These are phyloP conservation scores for Muraenolepis orangiensis DNA, from an alignment of 2,797 vertebrate genomes.

Conservation along the genomic window DNA sequence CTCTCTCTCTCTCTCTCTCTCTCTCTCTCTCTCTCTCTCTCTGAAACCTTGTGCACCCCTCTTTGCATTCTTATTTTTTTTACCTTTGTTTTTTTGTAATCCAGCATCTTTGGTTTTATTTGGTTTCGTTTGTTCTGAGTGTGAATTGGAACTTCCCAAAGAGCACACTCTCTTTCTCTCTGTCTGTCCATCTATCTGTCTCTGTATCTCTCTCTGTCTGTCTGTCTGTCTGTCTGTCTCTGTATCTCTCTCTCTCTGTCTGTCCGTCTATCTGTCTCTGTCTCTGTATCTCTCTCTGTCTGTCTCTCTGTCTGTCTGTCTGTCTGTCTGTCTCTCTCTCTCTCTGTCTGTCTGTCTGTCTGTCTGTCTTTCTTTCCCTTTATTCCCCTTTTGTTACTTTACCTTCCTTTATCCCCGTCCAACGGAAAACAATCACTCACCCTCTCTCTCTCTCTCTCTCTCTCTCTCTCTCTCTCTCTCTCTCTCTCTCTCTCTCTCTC, in stretches of 20 bases:
- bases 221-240: slow-evolving; percentile 20
- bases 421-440: slow-evolving; percentile 79
- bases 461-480: slow-evolving; percentile 78
- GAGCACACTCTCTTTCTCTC: too few species aligned
- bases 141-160: slow-evolving; percentile 64
- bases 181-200: slow-evolving; percentile 46
- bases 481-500: slow-evolving; percentile 78
- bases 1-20: slow-evolving; percentile 19
- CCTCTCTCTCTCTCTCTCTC: slow-evolving; percentile 79
- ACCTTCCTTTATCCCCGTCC: slow-evolving; percentile 67
- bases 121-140: slow-evolving; percentile 58
- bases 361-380: slow-evolving; percentile 58
- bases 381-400: slow-evolving; percentile 43
- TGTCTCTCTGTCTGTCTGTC: slow-evolving; percentile 41
- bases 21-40: slow-evolving; percentile 44
- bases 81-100: background rate
- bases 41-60: slow-evolving; percentile 19
- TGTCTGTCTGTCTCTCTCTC: slow-evolving; percentile 31
- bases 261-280: slow-evolving; percentile 48
- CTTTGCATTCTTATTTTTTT: background rate
- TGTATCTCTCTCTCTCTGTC: slow-evolving; percentile 44
- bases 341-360: slow-evolving; percentile 42
- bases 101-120: slow-evolving; percentile 12
- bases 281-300: slow-evolving; percentile 43
- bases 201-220: slow-evolving; percentile 44